Evolutionary conservation across 1,140 invertebrate species (phyloP).

Genomic region (Hylaeus volcanicus): DNA sequence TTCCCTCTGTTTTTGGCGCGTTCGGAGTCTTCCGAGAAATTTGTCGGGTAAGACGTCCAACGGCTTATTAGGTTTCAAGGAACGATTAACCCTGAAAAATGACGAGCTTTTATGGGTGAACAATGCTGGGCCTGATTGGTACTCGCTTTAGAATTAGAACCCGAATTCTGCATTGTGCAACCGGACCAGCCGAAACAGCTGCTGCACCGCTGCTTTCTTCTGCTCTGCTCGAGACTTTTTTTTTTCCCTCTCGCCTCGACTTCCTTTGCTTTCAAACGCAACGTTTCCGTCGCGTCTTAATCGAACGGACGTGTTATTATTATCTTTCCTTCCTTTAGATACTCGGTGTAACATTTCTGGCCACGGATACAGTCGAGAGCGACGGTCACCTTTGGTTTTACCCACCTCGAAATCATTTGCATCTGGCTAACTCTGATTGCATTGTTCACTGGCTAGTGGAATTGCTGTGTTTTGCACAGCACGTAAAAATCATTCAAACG

Average conservation of each 20-base stretch:
- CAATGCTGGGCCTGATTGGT: constrained; percentile 72
- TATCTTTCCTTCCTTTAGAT: background rate
- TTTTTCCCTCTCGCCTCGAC: constrained; percentile 11
- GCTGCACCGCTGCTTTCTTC: constrained; percentile 45
- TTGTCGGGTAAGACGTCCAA: constrained; percentile 17
- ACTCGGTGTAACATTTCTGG: background rate
- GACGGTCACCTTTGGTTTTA: no score
- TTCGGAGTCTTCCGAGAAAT: background rate
- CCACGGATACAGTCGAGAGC: no score
- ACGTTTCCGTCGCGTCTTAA: constrained; percentile 39
- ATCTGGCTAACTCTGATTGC: no score
- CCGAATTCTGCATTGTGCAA: constrained; percentile 66
- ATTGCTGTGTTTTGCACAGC: background rate
- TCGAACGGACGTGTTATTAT: constrained; percentile 25
- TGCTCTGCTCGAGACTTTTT: constrained; percentile 15
- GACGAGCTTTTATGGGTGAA: constrained; percentile 63
- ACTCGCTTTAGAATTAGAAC: constrained; percentile 70
- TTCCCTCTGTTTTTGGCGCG: background rate
- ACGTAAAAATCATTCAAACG: background rate
- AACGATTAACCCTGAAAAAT: constrained; percentile 65
- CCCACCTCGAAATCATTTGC: no score
- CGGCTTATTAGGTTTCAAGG: constrained; percentile 63
- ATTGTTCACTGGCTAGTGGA: no score
- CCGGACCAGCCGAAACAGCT: constrained; percentile 62
- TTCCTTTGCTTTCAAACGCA: constrained; percentile 42